These are phyloP conservation scores for Centruroides sculpturatus DNA, from an alignment of 1,140 invertebrate species.

Conservation along the genomic window DNA sequence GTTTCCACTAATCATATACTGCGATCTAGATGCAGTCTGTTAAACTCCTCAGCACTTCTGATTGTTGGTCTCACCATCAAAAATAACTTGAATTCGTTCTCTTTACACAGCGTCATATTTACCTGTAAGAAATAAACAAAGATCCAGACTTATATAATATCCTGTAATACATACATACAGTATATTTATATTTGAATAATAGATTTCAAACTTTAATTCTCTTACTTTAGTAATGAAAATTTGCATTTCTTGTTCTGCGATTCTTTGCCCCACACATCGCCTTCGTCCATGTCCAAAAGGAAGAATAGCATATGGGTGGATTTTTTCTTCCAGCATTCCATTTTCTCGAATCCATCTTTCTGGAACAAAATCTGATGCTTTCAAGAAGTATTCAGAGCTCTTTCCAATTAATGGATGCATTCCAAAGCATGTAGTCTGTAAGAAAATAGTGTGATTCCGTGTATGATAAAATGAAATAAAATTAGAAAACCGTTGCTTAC, in stretches of 20 bases:
- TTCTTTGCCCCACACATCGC: slow-evolving; percentile 67
- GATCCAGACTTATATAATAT: too few relatives aligned
- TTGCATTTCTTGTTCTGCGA: slow-evolving; percentile 77
- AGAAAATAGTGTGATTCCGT: slow-evolving; percentile 25
- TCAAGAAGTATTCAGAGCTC: slow-evolving; percentile 54
- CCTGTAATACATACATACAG: neutral
- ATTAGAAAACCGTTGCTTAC: slow-evolving; percentile 38
- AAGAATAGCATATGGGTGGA: slow-evolving; percentile 59
- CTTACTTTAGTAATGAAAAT: slow-evolving; percentile 58
- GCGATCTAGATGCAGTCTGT: too few relatives aligned
- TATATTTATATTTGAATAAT: neutral
- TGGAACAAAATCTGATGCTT: slow-evolving; percentile 43
- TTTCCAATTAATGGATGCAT: slow-evolving; percentile 68
- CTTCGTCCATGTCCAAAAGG: slow-evolving; percentile 81
- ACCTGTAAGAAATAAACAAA: too few relatives aligned
- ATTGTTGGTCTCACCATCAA: too few relatives aligned
- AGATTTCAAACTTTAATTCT: neutral
- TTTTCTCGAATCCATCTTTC: slow-evolving; percentile 7
- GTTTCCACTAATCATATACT: too few relatives aligned
- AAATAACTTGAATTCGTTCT: too few relatives aligned
- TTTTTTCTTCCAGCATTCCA: slow-evolving; percentile 44
- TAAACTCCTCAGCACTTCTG: too few relatives aligned
- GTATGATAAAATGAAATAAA: too few relatives aligned
- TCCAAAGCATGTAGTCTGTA: slow-evolving; percentile 64
- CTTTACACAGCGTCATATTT: too few relatives aligned